Evolutionary conservation across 1,140 invertebrate genomes (phyloP), one percentile per base, ranked within the genome.

Genomic region (Meteorus sp.): DNA sequence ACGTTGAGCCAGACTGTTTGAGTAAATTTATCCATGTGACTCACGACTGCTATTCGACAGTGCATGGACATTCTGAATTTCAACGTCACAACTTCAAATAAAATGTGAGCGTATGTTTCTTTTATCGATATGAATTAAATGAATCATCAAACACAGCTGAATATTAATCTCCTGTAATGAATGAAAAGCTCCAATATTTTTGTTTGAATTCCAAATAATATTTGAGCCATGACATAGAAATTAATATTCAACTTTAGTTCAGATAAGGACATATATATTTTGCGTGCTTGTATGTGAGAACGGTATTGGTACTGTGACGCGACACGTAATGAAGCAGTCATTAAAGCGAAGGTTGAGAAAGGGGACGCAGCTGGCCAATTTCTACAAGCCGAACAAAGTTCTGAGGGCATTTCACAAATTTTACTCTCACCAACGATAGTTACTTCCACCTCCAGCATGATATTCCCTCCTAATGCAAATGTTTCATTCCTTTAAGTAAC

Each of bases 11-110:
- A 52, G 50, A 52, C 50, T n/a, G 50, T 31, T 27, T 29, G 39
- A 43, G 52, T 55, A 55, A 55, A 55, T 55, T 37, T 43, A 55
- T 55, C 37, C 37, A 29, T 55, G 22, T 53, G 52, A 55, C 19
- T 55, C 52, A 55, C 37, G 31, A 31, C 19, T n/a, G n/a, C n/a
- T 43, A 43, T 43, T 23, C 22, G 19, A 19, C n/a, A 25, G 41
- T 48, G 45, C 19, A n/a, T 35, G 50, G n/a, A 15, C 8, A 31
- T 27, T 17, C 19, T 19, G 11, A 45, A 9, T 19, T 45, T 23
- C 13, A 25, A 33, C 11, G 17, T 22, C 7, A 5, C 5, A n/a
- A n/a, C n/a, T n/a, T n/a, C n/a, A n/a, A n/a, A n/a, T n/a, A n/a
- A n/a, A n/a, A n/a, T n/a, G n/a, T n/a, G n/a, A n/a, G n/a, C n/a